Evolutionary conservation across 2,888 invertebrate genomes (phyloP), one percentile per base, ranked within the genome.

Genomic region (Rhingia rostrata): DNA sequence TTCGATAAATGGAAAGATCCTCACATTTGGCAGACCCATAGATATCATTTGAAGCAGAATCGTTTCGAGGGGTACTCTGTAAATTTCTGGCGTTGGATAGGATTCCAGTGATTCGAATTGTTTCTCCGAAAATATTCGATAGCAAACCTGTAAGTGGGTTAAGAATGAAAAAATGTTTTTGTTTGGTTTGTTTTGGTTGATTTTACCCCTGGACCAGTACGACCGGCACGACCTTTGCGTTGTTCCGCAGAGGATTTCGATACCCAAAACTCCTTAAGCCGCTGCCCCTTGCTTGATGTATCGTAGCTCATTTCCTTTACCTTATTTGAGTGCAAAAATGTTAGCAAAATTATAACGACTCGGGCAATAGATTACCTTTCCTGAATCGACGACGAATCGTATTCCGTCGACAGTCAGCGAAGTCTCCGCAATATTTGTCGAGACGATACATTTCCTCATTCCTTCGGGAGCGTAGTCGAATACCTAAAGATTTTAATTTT

Each of bases 401-500:
- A 99, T 96, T 0, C 99, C 99, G 90, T 99, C 99, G 69, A 99
- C 99, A 0, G 99, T 99, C 4, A 99, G 96, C 0, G 99, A 99
- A 0, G 99, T 99, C 92, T 99, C 99, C 0, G 99, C 99, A 75
- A 99, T 99, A 89, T 99, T 99, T 0, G 99, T 99, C 0, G 98
- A 97, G 0, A 99, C 95, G 80, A 99, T 97, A 90, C 99, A 99
- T 91, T 99, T 99, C 67, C 99, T 93, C 3, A 97, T 94, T 4
- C 98, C 97, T 70, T 98, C 97, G 0, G 99, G 99, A 0, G 99
- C 95, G 89, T 97, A 97, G 90, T 99, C 98, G 90, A 99, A 99
- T 88, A 96, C 98, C 88, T 88, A 33, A 10, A 12, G 9, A 49
- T 5, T 12, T 49, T 3, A 22, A 14, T 22, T 10, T 35, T 6